Evolutionary conservation across 2,797 vertebrate species (phyloP).

Genomic region (Ceyx erithaca): DNA sequence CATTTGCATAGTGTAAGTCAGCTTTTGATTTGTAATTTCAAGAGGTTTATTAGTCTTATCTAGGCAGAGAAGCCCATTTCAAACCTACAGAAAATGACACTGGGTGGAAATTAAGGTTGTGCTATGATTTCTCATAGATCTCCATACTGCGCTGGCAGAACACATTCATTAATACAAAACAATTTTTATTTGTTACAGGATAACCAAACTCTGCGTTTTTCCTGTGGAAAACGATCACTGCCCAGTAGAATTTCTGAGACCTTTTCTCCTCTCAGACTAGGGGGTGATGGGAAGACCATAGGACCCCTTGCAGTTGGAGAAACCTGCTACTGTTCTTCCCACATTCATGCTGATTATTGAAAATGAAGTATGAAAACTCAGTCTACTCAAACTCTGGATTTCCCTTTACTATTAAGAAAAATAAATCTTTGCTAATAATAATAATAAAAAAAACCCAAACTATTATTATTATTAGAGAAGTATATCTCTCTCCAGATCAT

Average conservation of each 20-base stretch:
- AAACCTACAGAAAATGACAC: conserved; percentile 70
- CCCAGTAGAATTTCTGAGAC: conserved; percentile 1
- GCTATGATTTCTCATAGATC: not conserved
- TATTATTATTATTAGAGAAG: not conserved
- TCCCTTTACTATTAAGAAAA: not conserved
- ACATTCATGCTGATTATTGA: not conserved
- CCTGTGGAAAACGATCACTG: conserved; percentile 33
- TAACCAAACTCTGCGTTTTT: not conserved
- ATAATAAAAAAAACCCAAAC: not conserved
- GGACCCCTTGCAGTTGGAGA: not conserved
- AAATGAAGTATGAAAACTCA: conserved; percentile 11
- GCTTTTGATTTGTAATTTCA: conserved; percentile 78
- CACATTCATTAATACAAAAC: not conserved
- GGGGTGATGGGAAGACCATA: not conserved
- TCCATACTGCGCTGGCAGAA: not conserved
- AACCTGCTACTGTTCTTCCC: not conserved
- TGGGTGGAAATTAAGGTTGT: conserved; percentile 55
- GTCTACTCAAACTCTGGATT: not conserved
- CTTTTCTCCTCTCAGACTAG: not conserved
- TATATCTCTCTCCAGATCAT: not conserved
- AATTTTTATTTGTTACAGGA: conserved; percentile 15
- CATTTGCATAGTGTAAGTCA: conserved; percentile 79
- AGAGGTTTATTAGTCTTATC: conserved; percentile 80
- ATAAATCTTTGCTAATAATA: not conserved
- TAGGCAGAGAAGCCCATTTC: conserved; percentile 70